Percentiles rank a stretch among this genome's conserved stretches.
These are phyloP conservation scores for Bemisia tabaci DNA, from an alignment of 1,140 invertebrate genomes.

Conservation along the genomic window DNA sequence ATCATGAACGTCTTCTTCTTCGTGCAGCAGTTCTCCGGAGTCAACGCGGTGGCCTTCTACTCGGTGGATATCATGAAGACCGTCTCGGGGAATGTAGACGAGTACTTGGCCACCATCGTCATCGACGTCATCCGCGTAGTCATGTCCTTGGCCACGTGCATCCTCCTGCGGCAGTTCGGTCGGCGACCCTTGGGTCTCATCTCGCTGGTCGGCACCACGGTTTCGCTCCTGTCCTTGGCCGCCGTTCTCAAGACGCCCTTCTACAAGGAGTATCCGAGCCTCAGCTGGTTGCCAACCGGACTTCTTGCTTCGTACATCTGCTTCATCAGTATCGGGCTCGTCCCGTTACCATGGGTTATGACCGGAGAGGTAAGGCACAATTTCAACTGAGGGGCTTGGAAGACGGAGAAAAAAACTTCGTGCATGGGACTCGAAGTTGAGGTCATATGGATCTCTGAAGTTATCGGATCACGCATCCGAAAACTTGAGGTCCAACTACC, in stretches of 20 bases:
- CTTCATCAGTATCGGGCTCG: constrained; percentile 40
- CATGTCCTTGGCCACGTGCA: constrained; percentile 40
- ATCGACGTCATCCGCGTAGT: constrained; percentile 51
- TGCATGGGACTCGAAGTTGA: too few relatives aligned
- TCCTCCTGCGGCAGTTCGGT: constrained; percentile 40
- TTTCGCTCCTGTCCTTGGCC: constrained; percentile 37
- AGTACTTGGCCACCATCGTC: constrained; percentile 44
- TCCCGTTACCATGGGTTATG: constrained; percentile 53
- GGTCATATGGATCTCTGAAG: too few relatives aligned
- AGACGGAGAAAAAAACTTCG: too few relatives aligned
- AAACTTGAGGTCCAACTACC: not conserved
- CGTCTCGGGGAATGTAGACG: constrained; percentile 36
- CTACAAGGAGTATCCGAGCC: not conserved
- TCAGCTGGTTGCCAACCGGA: constrained; percentile 35
- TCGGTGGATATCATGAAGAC: constrained; percentile 40
- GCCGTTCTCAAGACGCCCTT: constrained; percentile 19
- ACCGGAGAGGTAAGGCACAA: constrained; percentile 36
- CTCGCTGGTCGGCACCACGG: constrained; percentile 39
- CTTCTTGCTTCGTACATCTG: constrained; percentile 41
- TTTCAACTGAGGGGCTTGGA: not conserved
- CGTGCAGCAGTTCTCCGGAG: constrained; percentile 44
- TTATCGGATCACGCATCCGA: too few relatives aligned
- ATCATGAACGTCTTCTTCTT: constrained; percentile 45
- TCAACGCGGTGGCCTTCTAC: constrained; percentile 58
- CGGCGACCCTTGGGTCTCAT: constrained; percentile 40